phyloP scores from a whole-genome alignment of 2,113 vertebrate species.

The Chascanopsetta lugubris region DNA sequence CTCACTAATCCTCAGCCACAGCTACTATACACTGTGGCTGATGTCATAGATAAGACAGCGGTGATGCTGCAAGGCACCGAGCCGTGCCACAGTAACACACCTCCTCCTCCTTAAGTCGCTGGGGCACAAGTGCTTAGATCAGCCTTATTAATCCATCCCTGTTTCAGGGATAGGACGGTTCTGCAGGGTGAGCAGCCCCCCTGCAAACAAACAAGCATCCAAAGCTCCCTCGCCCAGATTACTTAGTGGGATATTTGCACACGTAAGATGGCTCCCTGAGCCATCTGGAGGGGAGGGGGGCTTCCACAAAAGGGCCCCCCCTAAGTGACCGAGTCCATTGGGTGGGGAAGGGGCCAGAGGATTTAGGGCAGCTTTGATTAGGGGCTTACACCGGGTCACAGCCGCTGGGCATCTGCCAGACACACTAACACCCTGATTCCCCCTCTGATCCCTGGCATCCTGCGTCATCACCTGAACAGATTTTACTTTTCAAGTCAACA shows the following conservation, averaged over 20 bases:
- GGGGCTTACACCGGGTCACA: conserved; percentile 79
- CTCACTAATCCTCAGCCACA: conserved; percentile 41
- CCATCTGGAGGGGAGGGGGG: conserved; percentile 76
- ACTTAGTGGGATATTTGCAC: conserved; percentile 68
- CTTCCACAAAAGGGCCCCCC: conserved; percentile 70
- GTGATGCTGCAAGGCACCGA: conserved; percentile 24
- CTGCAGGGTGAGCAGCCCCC: conserved; percentile 42
- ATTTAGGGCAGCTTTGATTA: conserved; percentile 79
- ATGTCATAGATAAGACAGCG: conserved; percentile 45
- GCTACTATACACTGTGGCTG: conserved; percentile 37
- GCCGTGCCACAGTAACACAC: conserved; percentile 35
- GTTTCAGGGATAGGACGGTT: conserved; percentile 38
- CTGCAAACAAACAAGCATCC: conserved; percentile 54
- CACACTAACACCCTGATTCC: conserved; percentile 48
- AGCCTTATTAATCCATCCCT: conserved; percentile 61
- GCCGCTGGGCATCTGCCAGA: conserved; percentile 74
- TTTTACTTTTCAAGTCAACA: conserved; percentile 3
- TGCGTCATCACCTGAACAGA: conserved; percentile 25
- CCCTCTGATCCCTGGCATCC: conserved; percentile 10
- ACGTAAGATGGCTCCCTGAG: conserved; percentile 64
- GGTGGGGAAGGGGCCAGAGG: conserved; percentile 69
- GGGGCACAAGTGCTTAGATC: conserved; percentile 44
- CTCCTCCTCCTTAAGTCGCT: conserved; percentile 44
- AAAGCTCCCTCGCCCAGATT: conserved; percentile 51
- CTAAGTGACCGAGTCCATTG: conserved; percentile 61